Percentiles rank a stretch among this genome's conserved stretches.
Conservation (phyloP, 1,140 invertebrate species). For the Pachypeltis micranthus region DNA sequence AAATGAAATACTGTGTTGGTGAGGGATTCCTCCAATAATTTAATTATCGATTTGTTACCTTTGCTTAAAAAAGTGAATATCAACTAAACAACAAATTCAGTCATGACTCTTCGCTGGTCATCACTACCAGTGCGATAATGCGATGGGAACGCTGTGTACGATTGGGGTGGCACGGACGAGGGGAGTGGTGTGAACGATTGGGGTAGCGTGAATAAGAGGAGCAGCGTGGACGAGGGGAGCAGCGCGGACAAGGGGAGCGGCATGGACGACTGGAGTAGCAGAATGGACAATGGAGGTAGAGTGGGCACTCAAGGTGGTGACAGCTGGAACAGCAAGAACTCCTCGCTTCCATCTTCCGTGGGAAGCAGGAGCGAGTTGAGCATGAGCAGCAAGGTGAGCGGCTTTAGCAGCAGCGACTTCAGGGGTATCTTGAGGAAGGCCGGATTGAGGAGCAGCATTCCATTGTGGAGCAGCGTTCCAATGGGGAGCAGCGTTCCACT, state of each 20-base stretch:
- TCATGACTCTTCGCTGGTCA: slow-evolving; percentile 2
- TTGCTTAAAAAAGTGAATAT: not conserved
- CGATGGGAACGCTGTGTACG: slow-evolving; percentile 3
- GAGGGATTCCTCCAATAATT: slow-evolving; percentile 5
- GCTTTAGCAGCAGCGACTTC: slow-evolving; percentile 46
- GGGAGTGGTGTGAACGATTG: not conserved
- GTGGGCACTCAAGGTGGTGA: slow-evolving; percentile 38
- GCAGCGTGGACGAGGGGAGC: slow-evolving; percentile 24
- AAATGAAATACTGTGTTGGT: too few species aligned
- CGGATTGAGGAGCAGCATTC: slow-evolving; percentile 13
- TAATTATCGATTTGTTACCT: not conserved
- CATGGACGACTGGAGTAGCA: slow-evolving; percentile 39
- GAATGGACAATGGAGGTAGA: slow-evolving; percentile 32
- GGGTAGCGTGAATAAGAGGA: slow-evolving; percentile 16
- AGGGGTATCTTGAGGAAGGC: slow-evolving; percentile 42
- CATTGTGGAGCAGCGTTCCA: slow-evolving; percentile 13
- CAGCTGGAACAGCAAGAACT: slow-evolving; percentile 40
- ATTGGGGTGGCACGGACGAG: slow-evolving; percentile 1
- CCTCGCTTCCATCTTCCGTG: slow-evolving; percentile 36
- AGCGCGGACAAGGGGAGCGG: slow-evolving; percentile 36
- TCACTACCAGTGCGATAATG: not conserved
- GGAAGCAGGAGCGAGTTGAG: slow-evolving; percentile 37
- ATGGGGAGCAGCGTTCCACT: not conserved
- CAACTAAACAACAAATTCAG: not conserved
- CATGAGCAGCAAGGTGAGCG: slow-evolving; percentile 42